These are phyloP conservation scores for Ophion slaviceki DNA, from an alignment of 2,888 invertebrate genomes.

Conservation along the genomic window DNA sequence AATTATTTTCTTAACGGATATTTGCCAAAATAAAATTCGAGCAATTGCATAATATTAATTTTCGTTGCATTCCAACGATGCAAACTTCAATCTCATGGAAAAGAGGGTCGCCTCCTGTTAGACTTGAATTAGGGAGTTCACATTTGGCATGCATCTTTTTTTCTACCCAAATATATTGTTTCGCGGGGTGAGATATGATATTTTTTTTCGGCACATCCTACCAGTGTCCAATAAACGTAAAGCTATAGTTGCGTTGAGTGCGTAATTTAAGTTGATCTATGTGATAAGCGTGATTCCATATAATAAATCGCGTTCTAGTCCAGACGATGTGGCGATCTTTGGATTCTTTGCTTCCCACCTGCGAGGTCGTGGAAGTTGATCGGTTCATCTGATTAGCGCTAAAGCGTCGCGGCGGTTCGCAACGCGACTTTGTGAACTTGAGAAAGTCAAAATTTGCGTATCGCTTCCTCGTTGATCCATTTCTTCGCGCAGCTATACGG, in stretches of 20 bases:
- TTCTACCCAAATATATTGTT: neutral
- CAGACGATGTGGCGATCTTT: neutral
- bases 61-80: no score
- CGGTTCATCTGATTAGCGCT: no score
- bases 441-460: no score
- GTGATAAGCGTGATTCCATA: constrained; percentile 15
- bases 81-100: neutral
- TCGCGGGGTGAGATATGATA: neutral
- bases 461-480: no score
- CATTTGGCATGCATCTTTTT: neutral
- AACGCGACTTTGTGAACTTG: no score
- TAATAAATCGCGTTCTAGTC: constrained; percentile 33
- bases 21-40: no score
- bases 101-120: neutral
- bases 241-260: constrained; percentile 16
- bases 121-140: neutral
- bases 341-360: neutral
- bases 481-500: no score
- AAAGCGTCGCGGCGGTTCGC: no score
- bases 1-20: no score
- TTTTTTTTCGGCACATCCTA: neutral
- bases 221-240: neutral
- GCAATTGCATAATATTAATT: no score
- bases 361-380: neutral
- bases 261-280: constrained; percentile 13